Evolutionary conservation across 2,888 invertebrate genomes (phyloP).

Genomic region (Andrena bucephala): DNA sequence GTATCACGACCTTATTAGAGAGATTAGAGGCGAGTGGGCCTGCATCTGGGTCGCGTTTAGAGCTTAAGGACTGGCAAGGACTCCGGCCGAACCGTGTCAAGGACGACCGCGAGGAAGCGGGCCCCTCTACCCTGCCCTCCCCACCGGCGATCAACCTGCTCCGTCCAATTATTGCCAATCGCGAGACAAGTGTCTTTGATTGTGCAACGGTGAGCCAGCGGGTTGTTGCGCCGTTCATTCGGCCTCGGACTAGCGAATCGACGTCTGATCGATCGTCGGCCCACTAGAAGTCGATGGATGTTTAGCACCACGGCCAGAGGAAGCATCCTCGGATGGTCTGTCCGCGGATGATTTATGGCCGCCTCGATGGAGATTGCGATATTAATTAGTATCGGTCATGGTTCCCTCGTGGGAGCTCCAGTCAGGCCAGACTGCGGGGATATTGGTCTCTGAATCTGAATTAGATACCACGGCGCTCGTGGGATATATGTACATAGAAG

Average conservation of each 20-base stretch:
- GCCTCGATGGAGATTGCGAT: slow-evolving; percentile 33
- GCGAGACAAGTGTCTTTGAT: slow-evolving; percentile 57
- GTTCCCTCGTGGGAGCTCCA: slow-evolving; percentile 23
- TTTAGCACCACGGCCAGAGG: slow-evolving; percentile 8
- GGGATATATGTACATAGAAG: no score
- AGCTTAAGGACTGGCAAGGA: slow-evolving; percentile 71
- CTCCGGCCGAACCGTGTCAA: slow-evolving; percentile 67
- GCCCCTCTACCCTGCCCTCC: background rate
- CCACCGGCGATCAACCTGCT: slow-evolving; percentile 53
- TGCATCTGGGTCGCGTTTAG: slow-evolving; percentile 68
- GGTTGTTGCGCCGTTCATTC: slow-evolving; percentile 20
- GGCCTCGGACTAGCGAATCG: slow-evolving; percentile 34
- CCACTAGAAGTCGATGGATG: slow-evolving; percentile 7
- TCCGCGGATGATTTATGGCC: slow-evolving; percentile 46
- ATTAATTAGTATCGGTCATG: slow-evolving; percentile 43
- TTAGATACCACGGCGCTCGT: no score
- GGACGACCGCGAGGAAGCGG: slow-evolving; percentile 68
- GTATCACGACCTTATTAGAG: slow-evolving; percentile 65
- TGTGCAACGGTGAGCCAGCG: slow-evolving; percentile 36
- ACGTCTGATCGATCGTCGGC: slow-evolving; percentile 18
- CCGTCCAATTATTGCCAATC: slow-evolving; percentile 68
- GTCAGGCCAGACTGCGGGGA: background rate
- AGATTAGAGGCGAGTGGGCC: slow-evolving; percentile 63
- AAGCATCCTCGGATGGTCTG: background rate
- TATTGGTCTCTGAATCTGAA: no score